Conservation (phyloP, 2,113 vertebrate species). For the Arizona elegans region DNA sequence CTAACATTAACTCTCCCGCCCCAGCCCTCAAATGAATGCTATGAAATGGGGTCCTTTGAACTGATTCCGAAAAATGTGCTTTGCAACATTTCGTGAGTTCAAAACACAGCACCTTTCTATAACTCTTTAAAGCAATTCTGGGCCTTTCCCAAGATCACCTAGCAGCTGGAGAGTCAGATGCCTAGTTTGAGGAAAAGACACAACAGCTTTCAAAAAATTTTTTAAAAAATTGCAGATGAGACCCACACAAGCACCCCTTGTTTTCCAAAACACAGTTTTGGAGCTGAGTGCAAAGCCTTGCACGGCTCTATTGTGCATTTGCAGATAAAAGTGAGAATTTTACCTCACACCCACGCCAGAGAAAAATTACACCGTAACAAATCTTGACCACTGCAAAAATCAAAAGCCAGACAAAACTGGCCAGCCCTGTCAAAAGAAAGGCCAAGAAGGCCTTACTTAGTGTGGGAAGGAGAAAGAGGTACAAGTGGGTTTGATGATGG, state of each 20-base stretch:
- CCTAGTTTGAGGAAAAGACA: neutral
- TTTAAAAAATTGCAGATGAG: neutral
- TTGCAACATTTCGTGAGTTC: neutral
- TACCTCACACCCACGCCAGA: neutral
- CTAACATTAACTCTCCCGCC: neutral
- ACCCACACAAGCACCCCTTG: neutral
- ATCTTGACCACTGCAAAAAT: neutral
- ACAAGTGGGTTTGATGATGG: neutral
- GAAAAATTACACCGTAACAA: neutral
- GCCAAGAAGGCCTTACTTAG: neutral
- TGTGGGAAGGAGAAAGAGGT: neutral
- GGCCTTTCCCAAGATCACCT: neutral
- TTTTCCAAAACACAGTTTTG: neutral
- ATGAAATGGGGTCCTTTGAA: neutral
- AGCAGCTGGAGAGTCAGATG: neutral
- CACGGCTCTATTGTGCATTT: neutral
- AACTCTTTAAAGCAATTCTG: neutral
- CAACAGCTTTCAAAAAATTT: neutral
- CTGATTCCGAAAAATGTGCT: neutral
- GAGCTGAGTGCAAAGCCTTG: neutral
- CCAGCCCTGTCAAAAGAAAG: neutral
- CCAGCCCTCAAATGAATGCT: neutral
- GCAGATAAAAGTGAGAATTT: neutral
- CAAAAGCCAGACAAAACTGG: neutral
- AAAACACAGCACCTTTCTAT: neutral